Base-by-base conservation (phyloP, 2,113 vertebrate genomes). In the Urocynchramus pylzowi region DNA sequence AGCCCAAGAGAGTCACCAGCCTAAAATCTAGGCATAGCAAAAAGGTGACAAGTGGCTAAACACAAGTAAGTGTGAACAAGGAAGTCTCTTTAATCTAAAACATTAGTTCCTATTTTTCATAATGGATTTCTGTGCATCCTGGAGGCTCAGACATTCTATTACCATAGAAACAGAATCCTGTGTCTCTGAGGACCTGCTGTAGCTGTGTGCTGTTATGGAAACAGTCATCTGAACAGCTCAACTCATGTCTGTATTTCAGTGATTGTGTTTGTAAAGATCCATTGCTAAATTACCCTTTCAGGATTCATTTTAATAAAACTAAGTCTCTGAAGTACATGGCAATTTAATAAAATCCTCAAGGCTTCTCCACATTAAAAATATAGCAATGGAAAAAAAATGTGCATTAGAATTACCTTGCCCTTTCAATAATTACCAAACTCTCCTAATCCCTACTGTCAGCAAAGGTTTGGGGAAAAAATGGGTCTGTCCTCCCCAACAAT, bases 101-200 rank as follows among this genome's bases (percentile, higher is more conserved):
- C 45, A 74, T 31, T 35, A 28, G 23, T 39, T 84, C 39, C 35
- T 63, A 4, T 17, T 93, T 92, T 67, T 89, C 52, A 4, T 70
- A 12, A 24, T 15, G 60, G 35, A 57, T 84, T 95, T 84, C 54
- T 67, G 56, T 60, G 86, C 69, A 70, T 81, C 84, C 73, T 52
- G 8, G 22, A 91, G 89, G 84, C 86, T 89, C 42, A 78, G 73
- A 35, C 77, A 18, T 84, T 84, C 64, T 27, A 71, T 97, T 89
- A 7, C 97, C 95, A 97, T 97, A 86, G 97, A 95, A 96, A 95
- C 95, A 77, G 84, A 7, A 27, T 45, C 91, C 82, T 76, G 68
- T 96, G 91, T 79, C 89, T 64, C 42, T 33, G 69, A 75, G 90
- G 90, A 77, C 8, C 80, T 54, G n/a, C 90, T 59, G 93, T 63